Percentiles rank a stretch among this genome's conserved stretches.
These are phyloP conservation scores for Anaspis maculata DNA, from an alignment of 2,888 invertebrate genomes.

Conservation along the genomic window DNA sequence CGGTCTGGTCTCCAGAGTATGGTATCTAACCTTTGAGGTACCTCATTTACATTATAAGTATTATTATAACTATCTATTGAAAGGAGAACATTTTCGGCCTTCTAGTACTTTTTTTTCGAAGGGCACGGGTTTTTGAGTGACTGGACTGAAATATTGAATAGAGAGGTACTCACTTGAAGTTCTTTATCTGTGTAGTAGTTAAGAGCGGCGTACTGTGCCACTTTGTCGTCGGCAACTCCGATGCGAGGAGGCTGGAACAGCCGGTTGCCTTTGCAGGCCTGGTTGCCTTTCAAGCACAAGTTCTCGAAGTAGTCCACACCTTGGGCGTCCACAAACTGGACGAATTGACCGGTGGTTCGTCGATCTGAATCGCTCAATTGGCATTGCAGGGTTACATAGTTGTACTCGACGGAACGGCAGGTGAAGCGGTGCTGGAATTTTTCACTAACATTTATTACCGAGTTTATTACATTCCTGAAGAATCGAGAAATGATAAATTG, in stretches of 20 bases:
- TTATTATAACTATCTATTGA: no score
- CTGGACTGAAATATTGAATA: no score
- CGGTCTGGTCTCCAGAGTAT: no score
- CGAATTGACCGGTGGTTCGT: conserved; percentile 77
- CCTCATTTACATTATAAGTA: no score
- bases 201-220: conserved; percentile 83
- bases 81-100: no score
- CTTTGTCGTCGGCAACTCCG: conserved; percentile 85
- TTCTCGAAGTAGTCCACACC: conserved; percentile 84
- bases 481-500: not conserved
- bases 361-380: conserved; percentile 85
- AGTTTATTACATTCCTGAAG: conserved; percentile 1
- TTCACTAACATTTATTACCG: no score
- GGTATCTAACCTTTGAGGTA: no score
- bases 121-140: no score
- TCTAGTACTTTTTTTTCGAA: no score
- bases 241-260: conserved; percentile 74
- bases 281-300: conserved; percentile 73
- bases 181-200: conserved; percentile 94
- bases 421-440: conserved; percentile 70
- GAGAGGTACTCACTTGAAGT: no score
- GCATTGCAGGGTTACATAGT: conserved; percentile 87
- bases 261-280: conserved; percentile 79
- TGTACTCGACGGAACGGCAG: conserved; percentile 88
- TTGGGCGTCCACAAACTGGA: conserved; percentile 84